Evolutionary conservation across 2,113 vertebrate species (phyloP), one percentile per base, ranked within the genome.

Genomic region (Rhabdomys dilectus): DNA sequence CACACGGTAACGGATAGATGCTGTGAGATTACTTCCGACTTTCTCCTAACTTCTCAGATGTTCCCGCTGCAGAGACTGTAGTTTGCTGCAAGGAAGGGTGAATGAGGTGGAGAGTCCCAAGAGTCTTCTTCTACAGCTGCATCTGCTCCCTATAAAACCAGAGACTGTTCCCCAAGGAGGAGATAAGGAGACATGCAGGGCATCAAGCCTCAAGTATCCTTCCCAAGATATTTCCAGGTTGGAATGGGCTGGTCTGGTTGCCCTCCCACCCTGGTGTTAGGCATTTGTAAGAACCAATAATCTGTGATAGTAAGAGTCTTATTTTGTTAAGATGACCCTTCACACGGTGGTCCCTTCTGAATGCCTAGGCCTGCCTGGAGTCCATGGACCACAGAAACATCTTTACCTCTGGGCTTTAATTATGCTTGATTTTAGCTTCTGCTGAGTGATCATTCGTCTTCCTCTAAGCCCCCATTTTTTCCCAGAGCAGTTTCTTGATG

Each of bases 401-500:
- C 48, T 87, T 91, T 75, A 73, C 56, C 77, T 92, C 51, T 97
- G 94, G 95, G 26, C 16, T 81, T 98, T 98, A 97, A 98, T 97
- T 97, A 92, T 7, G 1, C 3, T 29, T 96, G 96, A 96, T 94
- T 95, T 97, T 94, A 51, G 73, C 93, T 97, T 92, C 86, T 97
- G 97, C 91, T 88, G 97, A 94, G 94, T 85, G 91, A 92, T 91
- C 48, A 53, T 94, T 96, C 12, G 42, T 97, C 93, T 91, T 95
- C 96, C 86, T 88, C 94, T 80, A 95, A 96, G 92, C 92, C 91
- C 62, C 97, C 93, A 98, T 96, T 98, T 91, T 91, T 94, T 95
- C 97, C 97, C 48, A 91, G 88, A 98, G 98, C 94, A 93, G 98
- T 98, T 98, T 98, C 98, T 98, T 98, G 96, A 97, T 96, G 86